Evolutionary conservation across 2,888 invertebrate genomes (phyloP).

Genomic region (Cryptocheilus praepositus): DNA sequence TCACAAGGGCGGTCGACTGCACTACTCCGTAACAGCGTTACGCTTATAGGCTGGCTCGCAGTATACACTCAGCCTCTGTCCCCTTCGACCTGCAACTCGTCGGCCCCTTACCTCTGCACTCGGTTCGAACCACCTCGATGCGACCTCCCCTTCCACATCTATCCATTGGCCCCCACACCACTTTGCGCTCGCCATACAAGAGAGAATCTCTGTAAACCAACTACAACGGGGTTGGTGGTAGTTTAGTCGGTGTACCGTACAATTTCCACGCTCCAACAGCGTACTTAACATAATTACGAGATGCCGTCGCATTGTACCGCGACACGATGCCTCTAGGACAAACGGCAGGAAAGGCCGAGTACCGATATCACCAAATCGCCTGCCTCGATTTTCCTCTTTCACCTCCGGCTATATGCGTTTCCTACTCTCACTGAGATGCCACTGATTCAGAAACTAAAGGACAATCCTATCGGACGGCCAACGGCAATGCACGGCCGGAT

Average conservation of each 20-base stretch:
- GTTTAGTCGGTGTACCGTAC: slow-evolving; percentile 50
- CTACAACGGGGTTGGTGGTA: slow-evolving; percentile 26
- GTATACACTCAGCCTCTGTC: slow-evolving; percentile 35
- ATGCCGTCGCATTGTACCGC: slow-evolving; percentile 48
- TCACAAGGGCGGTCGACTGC: slow-evolving; percentile 66
- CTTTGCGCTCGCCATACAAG: slow-evolving; percentile 27
- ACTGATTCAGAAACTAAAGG: too few species aligned
- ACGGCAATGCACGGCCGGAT: too few species aligned
- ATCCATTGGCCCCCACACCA: not conserved
- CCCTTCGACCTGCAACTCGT: not conserved
- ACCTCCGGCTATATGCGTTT: not conserved
- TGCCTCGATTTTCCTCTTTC: slow-evolving; percentile 15
- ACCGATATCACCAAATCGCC: slow-evolving; percentile 32
- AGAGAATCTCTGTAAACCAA: slow-evolving; percentile 49
- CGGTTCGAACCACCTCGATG: too few species aligned
- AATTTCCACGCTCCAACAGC: slow-evolving; percentile 56
- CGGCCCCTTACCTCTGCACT: not conserved
- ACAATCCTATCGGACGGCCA: too few species aligned
- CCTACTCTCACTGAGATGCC: not conserved
- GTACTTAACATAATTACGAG: slow-evolving; percentile 70
- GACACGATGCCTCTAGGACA: slow-evolving; percentile 45
- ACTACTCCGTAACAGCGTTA: slow-evolving; percentile 68
- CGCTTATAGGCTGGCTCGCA: slow-evolving; percentile 54
- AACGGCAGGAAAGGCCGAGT: slow-evolving; percentile 45
- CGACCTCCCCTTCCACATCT: not conserved